Percentiles rank a stretch among this genome's conserved stretches.
These are phyloP conservation scores for Stigmatopora nigra DNA, from an alignment of 2,113 vertebrate species.

Conservation along the genomic window DNA sequence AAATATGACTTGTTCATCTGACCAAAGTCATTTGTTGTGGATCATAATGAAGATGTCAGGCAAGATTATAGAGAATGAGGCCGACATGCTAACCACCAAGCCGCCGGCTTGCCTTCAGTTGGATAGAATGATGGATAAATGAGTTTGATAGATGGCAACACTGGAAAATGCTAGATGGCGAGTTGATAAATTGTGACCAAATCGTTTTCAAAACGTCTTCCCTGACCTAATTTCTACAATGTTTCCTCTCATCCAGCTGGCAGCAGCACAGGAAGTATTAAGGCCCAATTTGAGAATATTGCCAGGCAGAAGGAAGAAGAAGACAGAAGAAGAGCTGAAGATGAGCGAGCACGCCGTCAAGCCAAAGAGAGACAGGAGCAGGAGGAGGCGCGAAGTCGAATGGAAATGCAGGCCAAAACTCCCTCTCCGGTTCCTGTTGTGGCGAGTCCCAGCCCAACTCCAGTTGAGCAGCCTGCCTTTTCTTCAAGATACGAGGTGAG, in stretches of 20 bases:
- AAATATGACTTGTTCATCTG: too few species aligned
- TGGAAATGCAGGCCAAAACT: slow-evolving; percentile 67
- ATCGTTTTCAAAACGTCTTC: neutral
- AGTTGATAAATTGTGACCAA: neutral
- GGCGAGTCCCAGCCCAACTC: slow-evolving; percentile 55
- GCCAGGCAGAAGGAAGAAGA: slow-evolving; percentile 89
- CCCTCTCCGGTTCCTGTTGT: slow-evolving; percentile 59
- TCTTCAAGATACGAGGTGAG: slow-evolving; percentile 24
- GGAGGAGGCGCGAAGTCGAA: slow-evolving; percentile 75
- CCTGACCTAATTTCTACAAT: neutral
- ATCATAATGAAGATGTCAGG: too few species aligned
- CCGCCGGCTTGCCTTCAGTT: neutral
- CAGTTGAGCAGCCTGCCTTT: slow-evolving; percentile 22
- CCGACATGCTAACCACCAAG: too few species aligned
- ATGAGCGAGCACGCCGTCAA: slow-evolving; percentile 79
- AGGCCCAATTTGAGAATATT: slow-evolving; percentile 94
- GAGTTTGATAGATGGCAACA: neutral
- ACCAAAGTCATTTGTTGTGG: too few species aligned
- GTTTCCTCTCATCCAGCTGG: slow-evolving; percentile 56
- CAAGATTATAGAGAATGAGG: too few species aligned
- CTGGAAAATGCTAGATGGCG: neutral
- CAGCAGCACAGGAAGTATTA: slow-evolving; percentile 81
- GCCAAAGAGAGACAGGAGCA: slow-evolving; percentile 81
- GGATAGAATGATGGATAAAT: neutral
- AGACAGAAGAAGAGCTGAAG: slow-evolving; percentile 77